Base-by-base conservation (phyloP, 2,797 vertebrate genomes). In the Mus caroli region DNA sequence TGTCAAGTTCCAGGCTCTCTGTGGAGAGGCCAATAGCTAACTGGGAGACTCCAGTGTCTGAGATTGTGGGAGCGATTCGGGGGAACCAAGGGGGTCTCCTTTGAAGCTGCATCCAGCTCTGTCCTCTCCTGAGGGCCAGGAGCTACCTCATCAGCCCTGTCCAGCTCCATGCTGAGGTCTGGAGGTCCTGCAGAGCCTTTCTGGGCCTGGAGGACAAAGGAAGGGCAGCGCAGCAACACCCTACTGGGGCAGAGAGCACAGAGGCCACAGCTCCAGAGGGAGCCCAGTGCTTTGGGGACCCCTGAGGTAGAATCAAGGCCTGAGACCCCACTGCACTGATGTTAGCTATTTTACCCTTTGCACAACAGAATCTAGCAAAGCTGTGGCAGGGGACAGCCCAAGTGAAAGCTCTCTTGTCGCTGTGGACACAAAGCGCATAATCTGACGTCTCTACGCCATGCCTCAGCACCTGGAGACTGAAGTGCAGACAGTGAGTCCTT, bases 381-480 rank as follows among this genome's bases (percentile, higher is more conserved):
- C 46, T 71, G 37, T 20, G 34, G 34, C 50, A 46, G 67, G 46
- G 56, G 22, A 46, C 15, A 43, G 31, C 10, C 1, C 1, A 12
- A 10, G 67, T 2, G 31, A 17, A 52, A 56, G 43, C 60, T 67
- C 3, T 3, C 50, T n/a, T 24, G 60, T 34, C 78, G 17, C 62
- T 0, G 0, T 26, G 40, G 88, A 88, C 52, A 4, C 0, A 26
- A 22, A 52, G 56, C 12, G 22, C 9, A 9, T 50, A 24, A 24
- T 4, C 84, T n/a, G n/a, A 31, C 60, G 40, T 56, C 76, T 46
- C 50, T 13, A 54, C 40, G n/a, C 14, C 54, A 79, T 52, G n/a
- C 73, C 13, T 77, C 50, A 56, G 37, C 20, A 3, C 31, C 71
- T 75, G 86, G 77, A 84, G 92, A 80, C 19, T 17, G n/a, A 95